These are phyloP conservation scores for Atractosteus spatula DNA, from an alignment of 2,113 vertebrate species.

Conservation along the genomic window DNA sequence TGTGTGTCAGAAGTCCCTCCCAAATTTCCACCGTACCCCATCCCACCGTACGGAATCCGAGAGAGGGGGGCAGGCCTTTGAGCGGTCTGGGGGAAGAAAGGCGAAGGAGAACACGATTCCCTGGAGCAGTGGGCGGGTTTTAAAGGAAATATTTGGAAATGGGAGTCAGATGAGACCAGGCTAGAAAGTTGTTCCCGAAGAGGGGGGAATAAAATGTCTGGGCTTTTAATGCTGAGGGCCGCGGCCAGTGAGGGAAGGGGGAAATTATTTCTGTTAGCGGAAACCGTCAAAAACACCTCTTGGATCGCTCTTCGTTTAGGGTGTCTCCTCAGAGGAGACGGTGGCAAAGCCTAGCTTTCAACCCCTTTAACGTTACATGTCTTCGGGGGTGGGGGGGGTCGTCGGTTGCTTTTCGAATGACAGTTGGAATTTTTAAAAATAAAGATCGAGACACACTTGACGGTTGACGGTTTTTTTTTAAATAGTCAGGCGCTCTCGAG, in stretches of 20 bases:
- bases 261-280: background rate
- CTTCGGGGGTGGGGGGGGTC: too few relatives aligned
- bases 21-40: constrained; percentile 7
- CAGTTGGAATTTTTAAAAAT: too few relatives aligned
- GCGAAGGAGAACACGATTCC: constrained; percentile 25
- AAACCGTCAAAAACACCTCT: constrained; percentile 3
- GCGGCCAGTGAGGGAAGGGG: too few relatives aligned
- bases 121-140: constrained; percentile 12
- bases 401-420: too few relatives aligned
- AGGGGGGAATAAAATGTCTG: background rate
- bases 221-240: background rate
- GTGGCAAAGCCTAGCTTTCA: too few relatives aligned
- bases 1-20: constrained; percentile 15
- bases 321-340: background rate
- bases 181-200: background rate
- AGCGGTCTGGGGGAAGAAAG: constrained; percentile 26
- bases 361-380: too few relatives aligned
- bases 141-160: constrained; percentile 6
- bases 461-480: too few relatives aligned
- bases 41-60: constrained; percentile 41
- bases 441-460: too few relatives aligned
- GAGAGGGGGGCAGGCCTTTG: constrained; percentile 51
- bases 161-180: background rate
- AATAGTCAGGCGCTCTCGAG: too few relatives aligned
- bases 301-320: background rate